Percentiles rank a stretch among this genome's conserved stretches.
Evolutionary conservation across 2,888 invertebrate genomes (phyloP).

Genomic region (Halictus ligatus): DNA sequence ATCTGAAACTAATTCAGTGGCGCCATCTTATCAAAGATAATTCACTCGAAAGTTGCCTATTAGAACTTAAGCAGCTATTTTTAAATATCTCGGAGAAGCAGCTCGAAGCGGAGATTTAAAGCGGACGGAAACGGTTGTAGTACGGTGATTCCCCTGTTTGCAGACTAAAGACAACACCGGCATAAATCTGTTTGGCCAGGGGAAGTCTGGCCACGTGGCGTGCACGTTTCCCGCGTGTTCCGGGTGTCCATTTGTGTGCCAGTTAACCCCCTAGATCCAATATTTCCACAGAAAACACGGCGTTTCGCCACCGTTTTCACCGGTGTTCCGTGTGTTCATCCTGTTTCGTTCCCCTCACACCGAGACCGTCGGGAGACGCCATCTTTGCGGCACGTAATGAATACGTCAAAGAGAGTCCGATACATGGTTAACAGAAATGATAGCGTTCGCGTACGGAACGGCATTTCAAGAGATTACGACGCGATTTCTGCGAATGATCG

Average conservation of each 20-base stretch:
- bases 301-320: neutral
- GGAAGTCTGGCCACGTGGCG: conserved; percentile 66
- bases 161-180: conserved; percentile 61
- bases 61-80: neutral
- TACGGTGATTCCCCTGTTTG: conserved; percentile 55
- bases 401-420: neutral
- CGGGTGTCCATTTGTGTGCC: conserved; percentile 22
- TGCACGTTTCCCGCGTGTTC: conserved; percentile 59
- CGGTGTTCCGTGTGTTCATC: neutral
- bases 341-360: neutral
- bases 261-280: conserved; percentile 46
- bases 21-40: neutral
- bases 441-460: neutral
- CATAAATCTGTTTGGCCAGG: conserved; percentile 61
- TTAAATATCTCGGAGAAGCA: neutral
- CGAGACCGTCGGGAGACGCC: neutral
- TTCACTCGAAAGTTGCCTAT: neutral
- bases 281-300: conserved; percentile 51
- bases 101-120: conserved; percentile 42
- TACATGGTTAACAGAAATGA: neutral
- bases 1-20: neutral
- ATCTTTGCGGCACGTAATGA: neutral
- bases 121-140: conserved; percentile 54
- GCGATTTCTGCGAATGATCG: conserved; percentile 52
- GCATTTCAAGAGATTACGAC: conserved; percentile 7